These are phyloP conservation scores for Leptatherina wallacei DNA, from an alignment of 2,797 vertebrate genomes.

Conservation along the genomic window DNA sequence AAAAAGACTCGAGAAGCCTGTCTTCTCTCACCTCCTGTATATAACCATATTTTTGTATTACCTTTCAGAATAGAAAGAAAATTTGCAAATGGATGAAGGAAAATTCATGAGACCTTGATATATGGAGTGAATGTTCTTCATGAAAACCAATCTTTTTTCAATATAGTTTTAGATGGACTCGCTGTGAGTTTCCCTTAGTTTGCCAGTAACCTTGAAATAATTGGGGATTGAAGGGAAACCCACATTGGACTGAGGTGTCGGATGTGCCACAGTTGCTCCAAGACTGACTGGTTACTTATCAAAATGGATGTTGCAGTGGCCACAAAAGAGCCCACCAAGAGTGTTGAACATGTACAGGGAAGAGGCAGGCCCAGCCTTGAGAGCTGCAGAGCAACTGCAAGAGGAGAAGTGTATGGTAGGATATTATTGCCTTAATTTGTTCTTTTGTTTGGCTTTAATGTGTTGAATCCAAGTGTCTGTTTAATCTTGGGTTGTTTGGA, in stretches of 20 bases:
- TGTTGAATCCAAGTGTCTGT: neutral
- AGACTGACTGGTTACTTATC: slow-evolving; percentile 55
- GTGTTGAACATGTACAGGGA: slow-evolving; percentile 41
- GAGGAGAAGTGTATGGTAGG: slow-evolving; percentile 60
- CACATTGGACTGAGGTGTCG: slow-evolving; percentile 48
- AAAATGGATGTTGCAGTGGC: slow-evolving; percentile 54
- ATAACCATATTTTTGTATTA: slow-evolving; percentile 84
- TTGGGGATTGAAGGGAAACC: slow-evolving; percentile 54
- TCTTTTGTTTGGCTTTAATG: too few relatives aligned
- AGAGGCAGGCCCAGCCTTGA: slow-evolving; percentile 41
- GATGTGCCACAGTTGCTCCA: slow-evolving; percentile 52
- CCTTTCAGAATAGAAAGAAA: slow-evolving; percentile 70
- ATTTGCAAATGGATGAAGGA: slow-evolving; percentile 80
- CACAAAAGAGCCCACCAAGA: slow-evolving; percentile 36
- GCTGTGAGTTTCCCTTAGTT: slow-evolving; percentile 63
- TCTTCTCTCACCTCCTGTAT: slow-evolving; percentile 80
- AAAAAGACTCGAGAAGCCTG: slow-evolving; percentile 69
- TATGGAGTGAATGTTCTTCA: slow-evolving; percentile 77
- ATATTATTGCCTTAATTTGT: neutral
- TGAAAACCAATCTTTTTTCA: slow-evolving; percentile 69
- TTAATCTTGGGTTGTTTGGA: neutral
- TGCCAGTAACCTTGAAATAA: slow-evolving; percentile 67
- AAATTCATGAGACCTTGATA: slow-evolving; percentile 73
- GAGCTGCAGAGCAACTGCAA: slow-evolving; percentile 45
- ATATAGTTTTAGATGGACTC: slow-evolving; percentile 64